Percentiles rank a stretch among this genome's conserved stretches.
These are phyloP conservation scores for Meloidogyne floridensis DNA, from an alignment of 1,140 invertebrate genomes.

Conservation along the genomic window DNA sequence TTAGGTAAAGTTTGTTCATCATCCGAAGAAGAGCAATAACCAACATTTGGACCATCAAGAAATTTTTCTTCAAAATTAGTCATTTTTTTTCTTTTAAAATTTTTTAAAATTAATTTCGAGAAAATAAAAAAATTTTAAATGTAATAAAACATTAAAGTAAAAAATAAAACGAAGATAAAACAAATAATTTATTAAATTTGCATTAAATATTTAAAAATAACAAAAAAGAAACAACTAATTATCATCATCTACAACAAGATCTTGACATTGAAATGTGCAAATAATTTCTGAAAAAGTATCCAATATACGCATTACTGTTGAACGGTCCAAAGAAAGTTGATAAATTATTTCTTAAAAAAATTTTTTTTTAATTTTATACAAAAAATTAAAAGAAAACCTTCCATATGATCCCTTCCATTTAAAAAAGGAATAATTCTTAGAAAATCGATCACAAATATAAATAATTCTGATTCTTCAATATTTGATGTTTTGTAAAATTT, in stretches of 20 bases:
- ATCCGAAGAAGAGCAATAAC: slow-evolving; percentile 51
- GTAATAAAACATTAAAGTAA: no score
- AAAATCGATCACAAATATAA: slow-evolving; percentile 34
- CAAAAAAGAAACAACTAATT: neutral
- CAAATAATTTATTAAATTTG: no score
- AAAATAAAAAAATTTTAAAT: no score
- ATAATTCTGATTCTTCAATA: slow-evolving; percentile 42
- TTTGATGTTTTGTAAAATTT: slow-evolving; percentile 34
- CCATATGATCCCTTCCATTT: slow-evolving; percentile 43
- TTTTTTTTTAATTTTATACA: slow-evolving; percentile 1
- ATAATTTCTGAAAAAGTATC: slow-evolving; percentile 47
- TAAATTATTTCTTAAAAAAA: neutral
- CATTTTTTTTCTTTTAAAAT: slow-evolving; percentile 35
- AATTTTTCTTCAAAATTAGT: slow-evolving; percentile 53
- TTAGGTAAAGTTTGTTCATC: slow-evolving; percentile 32
- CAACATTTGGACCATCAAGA: slow-evolving; percentile 52
- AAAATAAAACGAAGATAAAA: no score
- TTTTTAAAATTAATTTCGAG: neutral
- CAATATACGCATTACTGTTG: slow-evolving; percentile 39
- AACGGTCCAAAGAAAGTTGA: slow-evolving; percentile 30
- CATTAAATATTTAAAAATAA: neutral
- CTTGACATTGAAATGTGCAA: slow-evolving; percentile 37
- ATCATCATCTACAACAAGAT: slow-evolving; percentile 31
- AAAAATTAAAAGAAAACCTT: slow-evolving; percentile 27
- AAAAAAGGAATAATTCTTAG: slow-evolving; percentile 37